These are phyloP conservation scores for Acleris sparsana DNA, from an alignment of 2,888 invertebrate genomes.

Conservation along the genomic window DNA sequence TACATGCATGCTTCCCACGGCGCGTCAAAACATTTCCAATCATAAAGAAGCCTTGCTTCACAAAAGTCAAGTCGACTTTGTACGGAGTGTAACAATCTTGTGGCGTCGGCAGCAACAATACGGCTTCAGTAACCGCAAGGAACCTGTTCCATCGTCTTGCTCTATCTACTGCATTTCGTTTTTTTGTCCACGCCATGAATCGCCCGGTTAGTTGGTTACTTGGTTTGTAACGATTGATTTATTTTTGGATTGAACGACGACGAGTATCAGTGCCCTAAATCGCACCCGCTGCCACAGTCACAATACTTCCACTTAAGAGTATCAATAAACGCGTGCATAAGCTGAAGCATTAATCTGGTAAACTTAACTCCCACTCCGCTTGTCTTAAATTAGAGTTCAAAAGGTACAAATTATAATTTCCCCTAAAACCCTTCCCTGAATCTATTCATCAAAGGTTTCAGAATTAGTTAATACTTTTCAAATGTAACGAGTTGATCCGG, in stretches of 20 bases:
- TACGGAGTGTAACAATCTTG: constrained; percentile 16
- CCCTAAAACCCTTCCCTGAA: constrained; percentile 48
- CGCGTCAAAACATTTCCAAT: constrained; percentile 27
- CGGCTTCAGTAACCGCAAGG: constrained; percentile 72
- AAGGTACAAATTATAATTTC: constrained; percentile 30
- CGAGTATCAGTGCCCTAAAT: constrained; percentile 6
- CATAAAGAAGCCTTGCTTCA: constrained; percentile 31
- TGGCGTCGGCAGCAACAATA: constrained; percentile 45
- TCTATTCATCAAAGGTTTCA: constrained; percentile 63
- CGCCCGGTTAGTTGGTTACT: constrained; percentile 36
- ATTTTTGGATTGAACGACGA: constrained; percentile 27
- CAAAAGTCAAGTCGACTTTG: constrained; percentile 22
- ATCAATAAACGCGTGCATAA: too few relatives aligned
- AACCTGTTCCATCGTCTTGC: constrained; percentile 59
- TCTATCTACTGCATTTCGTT: constrained; percentile 49
- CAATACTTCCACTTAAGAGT: too few relatives aligned
- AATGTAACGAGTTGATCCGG: constrained; percentile 68
- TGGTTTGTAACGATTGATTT: constrained; percentile 34
- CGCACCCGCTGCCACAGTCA: too few relatives aligned
- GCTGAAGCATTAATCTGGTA: too few relatives aligned
- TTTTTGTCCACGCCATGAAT: constrained; percentile 44
- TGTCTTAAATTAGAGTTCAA: constrained; percentile 29
- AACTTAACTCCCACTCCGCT: not conserved
- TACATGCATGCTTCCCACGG: constrained; percentile 22
- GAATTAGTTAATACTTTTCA: constrained; percentile 68